Base-by-base conservation (phyloP, 2,888 invertebrate genomes). In the Scelioninae gen. 2 region DNA sequence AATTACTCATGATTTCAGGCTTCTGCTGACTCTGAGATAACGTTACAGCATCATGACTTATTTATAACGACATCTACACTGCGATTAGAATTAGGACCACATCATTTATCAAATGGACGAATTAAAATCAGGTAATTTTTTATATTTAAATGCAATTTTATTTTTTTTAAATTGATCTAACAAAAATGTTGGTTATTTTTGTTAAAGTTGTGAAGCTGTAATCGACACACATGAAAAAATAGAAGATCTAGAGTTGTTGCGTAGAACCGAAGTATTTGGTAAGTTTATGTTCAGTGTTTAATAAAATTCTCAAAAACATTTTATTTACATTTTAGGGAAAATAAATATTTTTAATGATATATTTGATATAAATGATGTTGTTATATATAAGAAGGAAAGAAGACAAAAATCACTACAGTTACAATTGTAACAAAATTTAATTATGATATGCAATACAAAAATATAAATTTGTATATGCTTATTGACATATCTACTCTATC, bases 21-120 rank as follows among this genome's bases (percentile, higher is more conserved):
- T 64, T 79, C 77, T 33, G 79, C 86, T 9, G 85, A 85, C 65
- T 84, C 85, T 63, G 85, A 86, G 31, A 79, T 75, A 39, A 60
- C 78, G 52, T 79, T 82, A 58, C 83, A 84, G 69, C 80, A 82
- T 43, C 85, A 86, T 73, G 87, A 87, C 15, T 82, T 87, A 65
- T 78, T 85, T 68, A 83, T 85, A 45, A 85, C 86, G 11, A 81
- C 84, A 11, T 84, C 88, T 55, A 87, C 87, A 64, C 81, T 88
- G 53, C 82, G 85, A 37, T 80, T 87, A 31, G 84, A 86, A 73
- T 81, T 87, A 35, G 80, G 84, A 63, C 85, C 87, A 25, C 78
- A 83, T 74, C 87, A 87, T 76, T 78, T 85, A 58, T 68, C 81
- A 4, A 80, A 79, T 60, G 84, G 83, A 45, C 82, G 79, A 79